Evolutionary conservation across 1,140 invertebrate species (phyloP), one percentile per base, ranked within the genome.

Genomic region (Harlomillsia oculata): DNA sequence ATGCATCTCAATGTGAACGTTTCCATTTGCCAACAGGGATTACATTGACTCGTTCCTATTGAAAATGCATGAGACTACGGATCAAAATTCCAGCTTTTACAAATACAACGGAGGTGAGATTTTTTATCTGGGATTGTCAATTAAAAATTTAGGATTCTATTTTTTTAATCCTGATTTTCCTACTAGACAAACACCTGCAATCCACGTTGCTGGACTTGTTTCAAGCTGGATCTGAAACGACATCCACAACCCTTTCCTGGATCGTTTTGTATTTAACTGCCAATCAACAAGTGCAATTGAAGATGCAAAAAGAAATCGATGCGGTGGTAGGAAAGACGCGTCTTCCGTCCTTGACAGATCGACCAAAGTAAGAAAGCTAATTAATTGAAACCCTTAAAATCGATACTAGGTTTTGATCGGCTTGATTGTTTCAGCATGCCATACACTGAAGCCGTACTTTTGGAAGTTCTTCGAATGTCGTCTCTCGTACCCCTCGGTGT

Each of bases 401-500:
- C 32, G 32, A 34, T 9, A 34, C n/a, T 34, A 34, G n/a, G n/a
- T 34, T 11, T 26, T 8, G 16, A n/a, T 37, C 21, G 3, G 14
- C 8, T 50, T 37, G 14, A 5, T 13, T 23, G 30, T 29, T 21
- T 36, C 64, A 85, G 83, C 36, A 78, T 89, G 78, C 82, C 84
- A 2, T 89, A 88, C 66, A 76, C 82, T 39, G 84, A 85, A 70
- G 84, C 84, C 0, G 74, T 87, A 20, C 79, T 85, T 1, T 68
- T 84, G 64, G 86, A 90, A 72, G 78, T 81, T 0, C 66, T 88
- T 1, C 74, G 87, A 32, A 80, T 86, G 71, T 86, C 88, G 60
- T 82, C 83, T 76, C 81, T 82, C 4, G 74, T 83, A 63, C 83
- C 83, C 0, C 80, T 87, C 67, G 81, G 82, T n/a, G 77, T 88